Evolutionary conservation across 1,140 invertebrate species (phyloP).

Genomic region (Heterodera carotae): DNA sequence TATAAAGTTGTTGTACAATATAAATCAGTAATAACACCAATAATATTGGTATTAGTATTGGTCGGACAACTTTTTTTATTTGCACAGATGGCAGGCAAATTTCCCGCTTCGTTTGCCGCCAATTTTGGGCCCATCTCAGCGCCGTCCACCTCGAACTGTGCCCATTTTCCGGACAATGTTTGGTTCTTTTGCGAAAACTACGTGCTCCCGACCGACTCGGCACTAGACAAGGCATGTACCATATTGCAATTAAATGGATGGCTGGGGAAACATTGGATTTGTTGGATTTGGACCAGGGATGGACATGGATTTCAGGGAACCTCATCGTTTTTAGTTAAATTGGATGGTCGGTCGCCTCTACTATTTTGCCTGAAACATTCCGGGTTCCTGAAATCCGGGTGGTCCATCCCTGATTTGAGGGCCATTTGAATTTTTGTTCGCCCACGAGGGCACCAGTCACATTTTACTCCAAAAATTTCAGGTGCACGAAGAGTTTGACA

Average conservation of each 20-base stretch:
- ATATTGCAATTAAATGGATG: slow-evolving; percentile 1
- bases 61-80: neutral
- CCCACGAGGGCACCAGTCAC: no score
- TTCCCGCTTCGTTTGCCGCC: slow-evolving; percentile 82
- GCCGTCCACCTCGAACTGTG: slow-evolving; percentile 72
- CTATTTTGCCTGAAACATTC: no score
- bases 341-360: no score
- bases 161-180: slow-evolving; percentile 59
- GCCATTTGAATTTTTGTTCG: no score
- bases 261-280: no score
- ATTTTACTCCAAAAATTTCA: neutral
- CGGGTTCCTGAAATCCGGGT: no score
- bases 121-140: slow-evolving; percentile 63
- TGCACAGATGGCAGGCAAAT: slow-evolving; percentile 68
- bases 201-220: slow-evolving; percentile 62
- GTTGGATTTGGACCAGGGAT: neutral
- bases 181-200: slow-evolving; percentile 82
- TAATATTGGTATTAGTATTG: neutral
- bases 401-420: no score
- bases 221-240: slow-evolving; percentile 35
- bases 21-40: no score
- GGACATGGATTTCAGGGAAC: neutral
- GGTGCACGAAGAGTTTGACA: slow-evolving; percentile 80
- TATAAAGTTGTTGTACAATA: neutral
- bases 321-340: neutral